Evolutionary conservation across 2,888 invertebrate species (phyloP), one percentile per base, ranked within the genome.

Genomic region (Heterodera filipjevi): DNA sequence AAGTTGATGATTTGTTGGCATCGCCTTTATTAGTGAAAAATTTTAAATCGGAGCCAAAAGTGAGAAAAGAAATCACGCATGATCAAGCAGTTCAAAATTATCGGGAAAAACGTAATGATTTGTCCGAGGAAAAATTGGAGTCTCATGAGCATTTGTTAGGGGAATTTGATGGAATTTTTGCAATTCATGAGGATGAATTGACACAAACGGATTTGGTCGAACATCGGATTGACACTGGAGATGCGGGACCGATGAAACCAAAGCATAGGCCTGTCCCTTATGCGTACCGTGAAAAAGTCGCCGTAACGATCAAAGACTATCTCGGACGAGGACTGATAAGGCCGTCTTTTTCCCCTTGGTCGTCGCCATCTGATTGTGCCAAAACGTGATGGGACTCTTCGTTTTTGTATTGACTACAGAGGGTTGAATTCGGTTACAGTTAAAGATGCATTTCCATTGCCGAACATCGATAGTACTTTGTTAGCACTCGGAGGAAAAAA

Each of bases 321-420:
- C 16, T 74, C 27, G 44, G 46, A 14, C 72, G 70, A 32, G 81
- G 77, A 3, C 72, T 86, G 2, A 81, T 83, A 53, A 72, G 79
- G 39, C 85, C 82, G 6, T 88, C 87, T 2, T 81, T 77, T 6
- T 86, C 86, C 30, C 89, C 90, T 0, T 90, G 88, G 87, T 82
- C 86, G 12, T 83, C 87, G 0, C 90, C 89, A 0, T 6, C 88
- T 90, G 5, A 72, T 90, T 0, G 89, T 89, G 1, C 82, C 82
- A 30, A 90, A 90, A 82, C 89, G 89, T 77, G 83, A 87, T 78
- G 86, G 84, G 33, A 76, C 76, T 12, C 80, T 85, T 0, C 33
- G 85, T 27, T 71, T 84, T 32, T 85, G 85, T 46, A 77, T 85
- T 14, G 85, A 86, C 73, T 86, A 79, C 66, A 33, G 85, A 19